Base-by-base conservation (phyloP, 2,888 invertebrate genomes). In the Diachrysia chrysitis region DNA sequence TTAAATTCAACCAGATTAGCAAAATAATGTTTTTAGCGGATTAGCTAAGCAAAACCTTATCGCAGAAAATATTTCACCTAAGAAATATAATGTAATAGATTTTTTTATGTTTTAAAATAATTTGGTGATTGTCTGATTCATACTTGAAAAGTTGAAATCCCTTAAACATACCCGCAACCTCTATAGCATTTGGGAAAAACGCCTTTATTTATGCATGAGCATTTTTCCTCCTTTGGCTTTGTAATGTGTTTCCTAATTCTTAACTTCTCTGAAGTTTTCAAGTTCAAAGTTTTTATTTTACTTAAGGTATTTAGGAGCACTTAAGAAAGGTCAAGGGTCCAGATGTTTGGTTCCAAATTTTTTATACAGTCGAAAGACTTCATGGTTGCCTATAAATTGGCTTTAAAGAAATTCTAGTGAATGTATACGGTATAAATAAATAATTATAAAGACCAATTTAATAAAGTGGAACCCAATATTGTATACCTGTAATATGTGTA, bases 221-320 rank as follows among this genome's bases (percentile, higher is more conserved):
- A 51, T 19, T 51, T 19, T 51, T 51, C 19, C 19, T 51, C 19
- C 21, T 51, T 5, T 51, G 48, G 19, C 48, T 51, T 51, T 51
- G 48, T 51, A 51, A 19, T 51, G 48, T 51, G 21, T 51, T 51
- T 51, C 19, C 19, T 21, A 51, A 51, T 51, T 51, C 48, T 2
- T 21, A 51, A 51, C 48, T 51, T 51, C 48, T 19, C 19, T 3
- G 48, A 51, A 51, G 12, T 51, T 51, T 51, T 51, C 48, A 51
- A 51, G 19, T 51, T 51, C 48, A 51, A 51, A 21, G 19, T 51
- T 51, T 48, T 51, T 51, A 51, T 51, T 51, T 51, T 51, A 21
- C 48, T 51, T 51, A 19, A 51, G 48, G 48, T 21, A 51, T 51
- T 51, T 51, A 51, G 19, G 48, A 21, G 48, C 48, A 51, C 48